Evolutionary conservation across 2,113 vertebrate genomes (phyloP).

Genomic region (Noctilio leporinus): DNA sequence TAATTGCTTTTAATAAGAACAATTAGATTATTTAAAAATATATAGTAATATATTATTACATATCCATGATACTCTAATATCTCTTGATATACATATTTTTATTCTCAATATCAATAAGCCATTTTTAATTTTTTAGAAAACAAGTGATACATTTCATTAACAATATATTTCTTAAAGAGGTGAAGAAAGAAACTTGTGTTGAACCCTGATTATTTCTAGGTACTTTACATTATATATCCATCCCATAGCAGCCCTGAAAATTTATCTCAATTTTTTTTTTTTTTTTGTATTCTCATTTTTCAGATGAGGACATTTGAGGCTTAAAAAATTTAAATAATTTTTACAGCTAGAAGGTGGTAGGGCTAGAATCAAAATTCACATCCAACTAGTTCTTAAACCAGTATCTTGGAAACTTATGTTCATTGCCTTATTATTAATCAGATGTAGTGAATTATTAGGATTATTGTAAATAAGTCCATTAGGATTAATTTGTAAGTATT

Average conservation of each 20-base stretch:
- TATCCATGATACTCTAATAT: background rate
- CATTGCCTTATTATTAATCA: background rate
- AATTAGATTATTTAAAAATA: background rate
- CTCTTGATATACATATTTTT: background rate
- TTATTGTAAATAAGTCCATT: background rate
- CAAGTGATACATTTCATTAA: background rate
- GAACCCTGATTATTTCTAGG: background rate
- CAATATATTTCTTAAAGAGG: background rate
- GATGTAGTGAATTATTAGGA: background rate
- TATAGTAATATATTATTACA: background rate
- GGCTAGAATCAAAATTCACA: background rate
- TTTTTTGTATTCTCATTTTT: constrained; percentile 5
- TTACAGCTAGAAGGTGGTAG: background rate
- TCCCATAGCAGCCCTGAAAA: background rate
- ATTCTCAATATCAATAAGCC: background rate
- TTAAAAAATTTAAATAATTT: background rate
- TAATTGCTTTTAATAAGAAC: constrained; percentile 40
- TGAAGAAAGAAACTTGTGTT: background rate
- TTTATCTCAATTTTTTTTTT: background rate
- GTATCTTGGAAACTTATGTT: background rate
- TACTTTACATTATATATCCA: background rate
- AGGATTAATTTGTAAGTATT: constrained; percentile 8
- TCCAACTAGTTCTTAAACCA: background rate
- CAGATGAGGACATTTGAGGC: background rate
- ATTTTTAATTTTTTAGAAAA: background rate